These are phyloP conservation scores for Glyphotaelius pellucidus DNA, from an alignment of 2,888 invertebrate species.

Conservation along the genomic window DNA sequence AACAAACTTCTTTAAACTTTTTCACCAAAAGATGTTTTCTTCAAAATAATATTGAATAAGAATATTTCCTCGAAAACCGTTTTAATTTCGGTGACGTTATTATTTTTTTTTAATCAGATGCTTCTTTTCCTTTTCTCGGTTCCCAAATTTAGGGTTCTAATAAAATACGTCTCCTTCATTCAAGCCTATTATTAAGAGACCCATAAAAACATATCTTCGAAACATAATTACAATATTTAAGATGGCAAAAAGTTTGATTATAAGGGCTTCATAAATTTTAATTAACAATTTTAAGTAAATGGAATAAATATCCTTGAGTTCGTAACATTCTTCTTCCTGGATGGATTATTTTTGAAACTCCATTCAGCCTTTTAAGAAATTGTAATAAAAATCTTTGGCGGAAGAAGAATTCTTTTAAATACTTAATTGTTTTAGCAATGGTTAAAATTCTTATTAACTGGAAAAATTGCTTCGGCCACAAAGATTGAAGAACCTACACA, in stretches of 20 bases:
- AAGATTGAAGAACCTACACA: no score
- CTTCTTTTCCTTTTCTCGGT: background rate
- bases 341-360: background rate
- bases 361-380: background rate
- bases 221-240: slow-evolving; percentile 2
- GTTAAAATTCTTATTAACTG: background rate
- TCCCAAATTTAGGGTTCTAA: background rate
- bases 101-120: background rate
- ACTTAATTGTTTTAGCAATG: background rate
- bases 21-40: background rate
- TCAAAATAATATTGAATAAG: background rate
- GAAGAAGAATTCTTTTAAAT: slow-evolving; percentile 1
- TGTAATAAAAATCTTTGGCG: background rate
- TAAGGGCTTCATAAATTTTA: slow-evolving; percentile 23
- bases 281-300: slow-evolving; percentile 20
- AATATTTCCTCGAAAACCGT: background rate
- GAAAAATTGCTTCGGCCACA: background rate
- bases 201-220: background rate
- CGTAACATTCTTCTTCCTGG: background rate
- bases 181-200: background rate
- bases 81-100: background rate
- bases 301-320: slow-evolving; percentile 12
- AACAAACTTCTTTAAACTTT: background rate
- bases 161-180: background rate
- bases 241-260: slow-evolving; percentile 1